Percentiles rank a stretch among this genome's conserved stretches.
phyloP scores from a whole-genome alignment of 2,797 vertebrate genomes.

The Propithecus perrieri region DNA sequence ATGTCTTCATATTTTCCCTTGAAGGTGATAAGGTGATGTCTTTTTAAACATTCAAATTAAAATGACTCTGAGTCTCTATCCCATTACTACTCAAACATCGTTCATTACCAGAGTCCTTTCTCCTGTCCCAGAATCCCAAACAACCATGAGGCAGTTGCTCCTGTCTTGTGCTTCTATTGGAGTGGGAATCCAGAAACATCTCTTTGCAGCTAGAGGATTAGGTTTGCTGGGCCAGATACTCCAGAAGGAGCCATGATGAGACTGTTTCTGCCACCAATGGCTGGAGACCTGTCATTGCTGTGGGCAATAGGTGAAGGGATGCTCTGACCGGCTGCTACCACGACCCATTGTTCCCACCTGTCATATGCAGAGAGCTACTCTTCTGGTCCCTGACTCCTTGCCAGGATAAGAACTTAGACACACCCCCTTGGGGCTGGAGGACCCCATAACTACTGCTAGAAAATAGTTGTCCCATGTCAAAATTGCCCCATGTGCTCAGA shows the following conservation, averaged over 20 bases:
- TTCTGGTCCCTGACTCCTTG: neutral
- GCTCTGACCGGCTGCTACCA: neutral
- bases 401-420: neutral
- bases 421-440: neutral
- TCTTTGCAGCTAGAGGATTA: neutral
- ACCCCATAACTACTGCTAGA: neutral
- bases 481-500: neutral
- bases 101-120: neutral
- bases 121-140: neutral
- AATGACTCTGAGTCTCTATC: neutral
- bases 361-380: neutral
- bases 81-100: neutral
- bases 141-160: neutral
- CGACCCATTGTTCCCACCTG: accelerated
- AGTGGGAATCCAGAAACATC: neutral
- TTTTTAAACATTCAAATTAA: slow-evolving; percentile 26
- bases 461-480: neutral
- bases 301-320: neutral
- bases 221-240: neutral
- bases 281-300: neutral
- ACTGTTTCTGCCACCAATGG: accelerated
- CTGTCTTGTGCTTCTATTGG: neutral
- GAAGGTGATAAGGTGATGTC: neutral
- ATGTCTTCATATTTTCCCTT: slow-evolving; percentile 3
- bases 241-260: neutral